Percentiles rank a stretch among this genome's conserved stretches.
These are phyloP conservation scores for Nasonia oneida DNA, from an alignment of 2,888 invertebrate genomes.

Conservation along the genomic window DNA sequence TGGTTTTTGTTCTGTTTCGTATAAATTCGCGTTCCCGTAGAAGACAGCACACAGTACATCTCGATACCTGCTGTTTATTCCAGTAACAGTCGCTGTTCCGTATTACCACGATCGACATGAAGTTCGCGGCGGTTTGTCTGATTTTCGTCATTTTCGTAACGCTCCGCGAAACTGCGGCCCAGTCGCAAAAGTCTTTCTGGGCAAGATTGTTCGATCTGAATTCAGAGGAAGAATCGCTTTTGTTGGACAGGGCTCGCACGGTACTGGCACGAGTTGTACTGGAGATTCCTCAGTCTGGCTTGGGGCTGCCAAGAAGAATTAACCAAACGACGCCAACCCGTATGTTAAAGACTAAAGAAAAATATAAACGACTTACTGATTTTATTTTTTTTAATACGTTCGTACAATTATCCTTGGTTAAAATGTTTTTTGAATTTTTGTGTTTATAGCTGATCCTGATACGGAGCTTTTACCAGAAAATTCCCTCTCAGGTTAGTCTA, in stretches of 20 bases:
- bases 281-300: background rate
- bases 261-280: slow-evolving; percentile 17
- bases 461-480: too few species aligned
- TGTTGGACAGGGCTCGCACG: background rate
- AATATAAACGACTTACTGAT: background rate
- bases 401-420: too few species aligned
- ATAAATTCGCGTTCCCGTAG: background rate
- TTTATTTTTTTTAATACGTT: too few species aligned
- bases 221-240: background rate
- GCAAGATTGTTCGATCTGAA: background rate
- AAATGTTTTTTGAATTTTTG: too few species aligned
- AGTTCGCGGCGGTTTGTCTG: background rate
- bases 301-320: background rate
- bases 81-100: background rate
- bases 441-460: too few species aligned
- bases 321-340: background rate
- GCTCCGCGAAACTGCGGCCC: background rate
- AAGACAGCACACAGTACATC: background rate
- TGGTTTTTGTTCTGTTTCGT: background rate
- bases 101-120: background rate
- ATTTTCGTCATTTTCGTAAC: slow-evolving; percentile 10
- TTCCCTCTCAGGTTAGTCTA: too few species aligned
- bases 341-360: background rate
- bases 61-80: background rate
- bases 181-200: slow-evolving; percentile 1